Base-by-base conservation (phyloP, 2,888 invertebrate species). In the Furcula furcula region DNA sequence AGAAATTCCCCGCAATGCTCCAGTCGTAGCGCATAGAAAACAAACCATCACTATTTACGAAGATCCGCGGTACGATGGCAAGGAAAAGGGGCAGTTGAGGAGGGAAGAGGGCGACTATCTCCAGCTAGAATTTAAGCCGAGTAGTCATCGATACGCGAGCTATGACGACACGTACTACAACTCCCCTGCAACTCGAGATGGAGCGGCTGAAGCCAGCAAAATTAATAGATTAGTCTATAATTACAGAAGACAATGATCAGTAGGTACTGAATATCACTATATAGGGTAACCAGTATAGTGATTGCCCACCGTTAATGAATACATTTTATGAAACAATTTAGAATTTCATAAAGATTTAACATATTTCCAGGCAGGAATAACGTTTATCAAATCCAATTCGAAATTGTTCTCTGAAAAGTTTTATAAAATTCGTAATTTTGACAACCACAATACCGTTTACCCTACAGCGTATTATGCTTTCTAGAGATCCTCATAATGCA, bases 21-120 rank as follows among this genome's bases (percentile, higher is more conserved):
- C 88, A 4, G 76, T 85, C 1, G 80, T 87, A 9, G 83, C 87
- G 1, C 83, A 78, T 31, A 73, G 87, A 22, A 83, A 86, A 43
- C 88, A 89, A 54, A 89, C 89, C 7, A 89, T 89, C 36, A 89
- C 89, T 2, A 89, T 89, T 35, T 89, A 89, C 36, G 89, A 89
- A 60, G 89, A 89, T 53, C 89, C 89, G 4, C 71, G 89, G 43
- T 86, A 89, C 42, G 67, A 75, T 26, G 85, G 83, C 0, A 78
- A 76, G 18, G 77, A 80, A 45, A 75, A 76, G 28, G 84, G 83
- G 0, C 75, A 83, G 43, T 49, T 83, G 22, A 71, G 78, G 35
- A 68, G 74, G 31, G 80, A 85, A 38, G 79, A 83, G 45, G 89
- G 86, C 0, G 85, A 86, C 53, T 77, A 76, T 34, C 63, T 89